Conservation (phyloP, 2,797 vertebrate genomes). For the Neopelma chrysocephalum region DNA sequence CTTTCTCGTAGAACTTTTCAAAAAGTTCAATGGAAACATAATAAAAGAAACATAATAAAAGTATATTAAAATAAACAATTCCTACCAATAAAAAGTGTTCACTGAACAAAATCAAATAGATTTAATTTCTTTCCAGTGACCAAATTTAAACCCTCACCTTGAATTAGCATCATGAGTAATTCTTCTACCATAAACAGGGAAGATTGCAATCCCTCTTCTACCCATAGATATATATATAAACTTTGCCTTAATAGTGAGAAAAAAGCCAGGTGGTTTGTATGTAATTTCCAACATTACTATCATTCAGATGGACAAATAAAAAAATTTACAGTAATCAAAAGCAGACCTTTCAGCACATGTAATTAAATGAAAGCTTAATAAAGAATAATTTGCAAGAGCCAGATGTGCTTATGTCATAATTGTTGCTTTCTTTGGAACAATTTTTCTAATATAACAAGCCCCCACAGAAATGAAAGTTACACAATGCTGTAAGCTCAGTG, state of each 20-base stretch:
- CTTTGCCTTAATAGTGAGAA: conserved; percentile 68
- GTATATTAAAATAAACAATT: background rate
- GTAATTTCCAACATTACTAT: conserved; percentile 79
- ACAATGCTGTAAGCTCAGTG: conserved; percentile 76
- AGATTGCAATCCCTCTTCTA: conserved; percentile 62
- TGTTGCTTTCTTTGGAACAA: conserved; percentile 88
- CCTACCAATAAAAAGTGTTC: background rate
- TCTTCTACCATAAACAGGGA: conserved; percentile 47
- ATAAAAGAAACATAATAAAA: background rate
- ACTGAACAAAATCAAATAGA: background rate
- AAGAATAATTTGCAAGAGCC: conserved; percentile 84
- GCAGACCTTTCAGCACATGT: conserved; percentile 82
- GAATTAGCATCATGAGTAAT: conserved; percentile 46
- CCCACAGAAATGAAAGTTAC: conserved; percentile 84
- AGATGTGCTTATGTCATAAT: conserved; percentile 87
- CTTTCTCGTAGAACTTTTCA: background rate
- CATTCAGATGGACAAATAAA: conserved; percentile 84
- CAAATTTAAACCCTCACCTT: conserved; percentile 68
- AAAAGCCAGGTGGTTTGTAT: conserved; percentile 79
- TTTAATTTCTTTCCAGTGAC: conserved; percentile 55
- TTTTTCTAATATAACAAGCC: conserved; percentile 81
- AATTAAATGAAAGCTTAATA: conserved; percentile 87
- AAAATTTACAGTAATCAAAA: conserved; percentile 82
- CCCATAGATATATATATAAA: conserved; percentile 68
- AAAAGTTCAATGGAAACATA: conserved; percentile 7